These are phyloP conservation scores for Thera britannica DNA, from an alignment of 2,888 invertebrate genomes.

Conservation along the genomic window DNA sequence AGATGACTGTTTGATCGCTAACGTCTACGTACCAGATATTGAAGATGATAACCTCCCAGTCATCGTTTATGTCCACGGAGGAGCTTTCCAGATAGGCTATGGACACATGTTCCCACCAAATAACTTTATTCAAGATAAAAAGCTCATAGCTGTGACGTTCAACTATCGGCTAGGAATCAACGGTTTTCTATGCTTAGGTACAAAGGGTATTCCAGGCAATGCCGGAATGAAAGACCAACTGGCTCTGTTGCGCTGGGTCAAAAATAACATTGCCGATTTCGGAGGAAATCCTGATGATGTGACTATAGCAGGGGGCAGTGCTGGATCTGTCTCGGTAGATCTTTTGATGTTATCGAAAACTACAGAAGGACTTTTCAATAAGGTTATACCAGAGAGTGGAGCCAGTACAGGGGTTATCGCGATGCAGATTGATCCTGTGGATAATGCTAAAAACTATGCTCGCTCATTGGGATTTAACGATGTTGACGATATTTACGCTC, in stretches of 20 bases:
- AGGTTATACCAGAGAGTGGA: constrained; percentile 61
- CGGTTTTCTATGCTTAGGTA: constrained; percentile 58
- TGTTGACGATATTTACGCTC: constrained; percentile 51
- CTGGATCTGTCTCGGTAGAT: constrained; percentile 56
- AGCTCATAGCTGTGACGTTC: constrained; percentile 51
- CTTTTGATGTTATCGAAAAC: constrained; percentile 55
- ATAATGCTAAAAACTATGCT: constrained; percentile 52
- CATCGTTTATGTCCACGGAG: constrained; percentile 55
- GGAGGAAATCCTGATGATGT: constrained; percentile 63
- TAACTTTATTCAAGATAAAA: constrained; percentile 44
- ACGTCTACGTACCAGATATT: constrained; percentile 65
- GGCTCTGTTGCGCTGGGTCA: constrained; percentile 58
- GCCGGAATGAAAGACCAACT: constrained; percentile 66
- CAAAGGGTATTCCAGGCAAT: constrained; percentile 57
- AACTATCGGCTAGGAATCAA: constrained; percentile 57
- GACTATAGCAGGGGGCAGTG: constrained; percentile 56
- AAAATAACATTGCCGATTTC: constrained; percentile 57
- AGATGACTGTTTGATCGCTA: constrained; percentile 68
- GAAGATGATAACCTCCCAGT: constrained; percentile 50
- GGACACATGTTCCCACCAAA: constrained; percentile 41
- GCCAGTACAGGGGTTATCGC: constrained; percentile 48
- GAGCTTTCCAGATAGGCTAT: constrained; percentile 49
- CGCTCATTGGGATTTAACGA: constrained; percentile 47
- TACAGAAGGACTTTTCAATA: constrained; percentile 54
- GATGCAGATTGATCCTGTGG: constrained; percentile 53